Evolutionary conservation across 2,888 invertebrate genomes (phyloP), one percentile per base, ranked within the genome.

Genomic region (Asteroscopus sphinx): DNA sequence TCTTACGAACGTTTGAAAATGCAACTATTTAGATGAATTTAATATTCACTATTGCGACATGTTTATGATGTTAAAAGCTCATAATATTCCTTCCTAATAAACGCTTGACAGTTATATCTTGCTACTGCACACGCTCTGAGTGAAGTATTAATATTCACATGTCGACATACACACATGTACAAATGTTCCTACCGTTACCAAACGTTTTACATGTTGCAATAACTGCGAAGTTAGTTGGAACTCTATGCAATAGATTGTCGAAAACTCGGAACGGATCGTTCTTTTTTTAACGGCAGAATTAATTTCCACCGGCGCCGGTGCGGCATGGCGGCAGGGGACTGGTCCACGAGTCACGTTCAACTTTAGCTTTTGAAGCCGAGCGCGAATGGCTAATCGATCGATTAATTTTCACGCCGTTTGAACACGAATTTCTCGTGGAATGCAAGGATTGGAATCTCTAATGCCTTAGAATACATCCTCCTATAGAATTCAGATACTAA

Each of bases 331-430:
- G 82, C 85, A 76, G 81, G 82, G 83, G 85, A 87, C 87, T 67
- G 84, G 85, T 86, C 83, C 85, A 83, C 85, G 82, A 88, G 85
- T 88, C 90, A 89, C 91, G 89, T 91, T 85, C 88, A 86, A 88
- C 85, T 89, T 89, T 85, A 89, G 89, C 88, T 89, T 86, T 86
- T 85, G 80, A 85, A 86, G 78, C 82, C 81, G 79, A 87, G 83
- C 83, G 82, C 83, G 85, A 92, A 90, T 89, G 85, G 91, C 85
- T 92, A 91, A 92, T 92, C 91, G 90, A 91, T 89, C 87, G 91
- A 92, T 91, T 92, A 91, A 90, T 93, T 92, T 91, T 90, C 89
- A 90, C 89, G 82, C 87, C 79, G 84, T 86, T 90, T 90, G 88
- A 86, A 84, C 91, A 86, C 83, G 79, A 82, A 88, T 86, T 86